Evolutionary conservation across 1,140 invertebrate genomes (phyloP).

Genomic region (Diorhabda elongata): DNA sequence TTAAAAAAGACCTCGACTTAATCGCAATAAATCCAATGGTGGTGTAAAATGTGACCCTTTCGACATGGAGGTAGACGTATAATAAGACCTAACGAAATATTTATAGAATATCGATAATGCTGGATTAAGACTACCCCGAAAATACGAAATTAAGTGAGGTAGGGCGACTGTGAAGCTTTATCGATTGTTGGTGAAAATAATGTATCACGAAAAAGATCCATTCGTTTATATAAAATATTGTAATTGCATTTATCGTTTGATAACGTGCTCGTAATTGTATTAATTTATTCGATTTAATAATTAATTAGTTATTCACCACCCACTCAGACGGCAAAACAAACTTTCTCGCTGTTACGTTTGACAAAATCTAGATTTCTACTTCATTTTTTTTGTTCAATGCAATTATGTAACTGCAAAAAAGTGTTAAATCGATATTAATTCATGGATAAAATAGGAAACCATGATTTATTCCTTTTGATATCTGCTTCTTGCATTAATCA

Average conservation of each 20-base stretch:
- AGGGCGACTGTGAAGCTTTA: slow-evolving; percentile 17
- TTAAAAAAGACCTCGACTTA: no score
- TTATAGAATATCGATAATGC: slow-evolving; percentile 14
- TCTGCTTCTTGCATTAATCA: no score
- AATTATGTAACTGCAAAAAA: no score
- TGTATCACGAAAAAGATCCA: slow-evolving; percentile 4
- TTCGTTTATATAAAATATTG: slow-evolving; percentile 1
- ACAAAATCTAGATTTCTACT: no score
- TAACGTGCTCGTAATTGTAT: neutral
- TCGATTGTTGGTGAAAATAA: slow-evolving; percentile 18
- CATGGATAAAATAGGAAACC: no score
- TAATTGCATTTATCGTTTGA: neutral
- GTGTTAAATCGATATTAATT: no score
- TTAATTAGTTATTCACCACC: no score
- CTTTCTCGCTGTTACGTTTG: no score
- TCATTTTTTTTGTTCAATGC: no score
- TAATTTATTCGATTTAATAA: no score
- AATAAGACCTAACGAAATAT: slow-evolving; percentile 7
- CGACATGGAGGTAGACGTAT: neutral
- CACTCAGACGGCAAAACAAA: no score
- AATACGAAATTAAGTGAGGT: slow-evolving; percentile 20
- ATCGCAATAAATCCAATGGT: neutral
- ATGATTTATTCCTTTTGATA: no score
- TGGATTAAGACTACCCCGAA: slow-evolving; percentile 11
- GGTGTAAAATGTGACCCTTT: neutral